Evolutionary conservation across 2,888 invertebrate species (phyloP).

Genomic region (Crocallis elinguaria): DNA sequence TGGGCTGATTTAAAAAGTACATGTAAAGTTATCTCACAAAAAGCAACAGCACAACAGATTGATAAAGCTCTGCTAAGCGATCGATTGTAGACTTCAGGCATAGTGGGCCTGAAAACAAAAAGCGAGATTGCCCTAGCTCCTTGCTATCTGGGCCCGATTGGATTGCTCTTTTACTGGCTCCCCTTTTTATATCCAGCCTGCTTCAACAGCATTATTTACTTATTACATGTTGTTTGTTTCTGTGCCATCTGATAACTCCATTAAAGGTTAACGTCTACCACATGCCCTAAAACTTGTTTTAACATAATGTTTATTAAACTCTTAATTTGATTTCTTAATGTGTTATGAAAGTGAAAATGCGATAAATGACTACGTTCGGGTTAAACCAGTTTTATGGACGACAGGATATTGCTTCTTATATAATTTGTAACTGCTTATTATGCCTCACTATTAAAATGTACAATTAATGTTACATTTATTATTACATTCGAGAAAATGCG

Average conservation of each 20-base stretch:
- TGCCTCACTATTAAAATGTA: slow-evolving; percentile 23
- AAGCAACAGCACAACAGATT: no score
- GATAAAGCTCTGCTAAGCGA: no score
- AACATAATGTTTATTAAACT: slow-evolving; percentile 18
- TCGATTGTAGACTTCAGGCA: slow-evolving; percentile 11
- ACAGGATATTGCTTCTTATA: slow-evolving; percentile 31
- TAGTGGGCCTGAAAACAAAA: slow-evolving; percentile 18
- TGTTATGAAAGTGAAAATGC: slow-evolving; percentile 34
- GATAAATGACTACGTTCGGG: slow-evolving; percentile 28
- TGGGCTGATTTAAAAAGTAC: neutral
- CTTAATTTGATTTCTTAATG: slow-evolving; percentile 29
- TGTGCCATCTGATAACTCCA: slow-evolving; percentile 27
- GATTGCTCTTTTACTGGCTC: slow-evolving; percentile 11
- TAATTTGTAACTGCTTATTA: slow-evolving; percentile 33
- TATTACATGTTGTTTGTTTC: slow-evolving; percentile 14
- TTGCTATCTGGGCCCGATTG: slow-evolving; percentile 16
- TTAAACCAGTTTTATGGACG: slow-evolving; percentile 39
- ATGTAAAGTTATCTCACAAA: neutral
- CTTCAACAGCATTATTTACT: slow-evolving; percentile 6
- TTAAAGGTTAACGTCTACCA: slow-evolving; percentile 19
- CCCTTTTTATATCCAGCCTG: slow-evolving; percentile 8
- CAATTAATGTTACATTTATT: slow-evolving; percentile 23
- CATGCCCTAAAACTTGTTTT: slow-evolving; percentile 12
- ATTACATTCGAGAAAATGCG: slow-evolving; percentile 15
- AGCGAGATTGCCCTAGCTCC: slow-evolving; percentile 14